phyloP scores from a whole-genome alignment of 2,888 invertebrate species.

The Ormyrus labotus region DNA sequence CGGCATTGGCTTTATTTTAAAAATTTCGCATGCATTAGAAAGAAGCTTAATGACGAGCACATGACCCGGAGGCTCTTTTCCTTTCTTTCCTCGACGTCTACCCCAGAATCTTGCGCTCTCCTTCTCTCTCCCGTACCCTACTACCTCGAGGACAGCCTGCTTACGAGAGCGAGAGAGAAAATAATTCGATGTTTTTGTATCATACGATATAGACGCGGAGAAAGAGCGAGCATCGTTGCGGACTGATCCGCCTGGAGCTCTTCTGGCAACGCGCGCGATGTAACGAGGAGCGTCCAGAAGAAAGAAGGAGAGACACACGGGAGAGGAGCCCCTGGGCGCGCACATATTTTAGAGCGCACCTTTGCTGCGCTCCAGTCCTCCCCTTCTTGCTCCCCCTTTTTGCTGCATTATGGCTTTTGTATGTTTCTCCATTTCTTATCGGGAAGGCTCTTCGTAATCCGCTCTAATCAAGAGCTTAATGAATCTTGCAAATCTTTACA shows the following conservation, averaged over 20 bases:
- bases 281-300: constrained; percentile 72
- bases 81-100: constrained; percentile 55
- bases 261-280: constrained; percentile 65
- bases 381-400: constrained; percentile 42
- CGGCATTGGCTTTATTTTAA: constrained; percentile 3
- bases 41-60: constrained; percentile 71
- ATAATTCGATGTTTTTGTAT: constrained; percentile 75
- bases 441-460: too few species aligned
- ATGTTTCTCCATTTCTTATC: too few species aligned
- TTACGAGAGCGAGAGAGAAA: constrained; percentile 61
- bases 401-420: neutral
- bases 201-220: constrained; percentile 69
- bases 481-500: too few species aligned
- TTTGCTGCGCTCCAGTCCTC: constrained; percentile 20
- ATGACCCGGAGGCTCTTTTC: constrained; percentile 60
- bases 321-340: constrained; percentile 64
- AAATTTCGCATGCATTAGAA: constrained; percentile 46
- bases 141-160: constrained; percentile 21
- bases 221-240: constrained; percentile 62
- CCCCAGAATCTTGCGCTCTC: constrained; percentile 51
- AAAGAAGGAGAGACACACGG: constrained; percentile 36
- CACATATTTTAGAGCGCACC: constrained; percentile 75
- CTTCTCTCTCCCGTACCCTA: constrained; percentile 11
- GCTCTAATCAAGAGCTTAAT: too few species aligned
- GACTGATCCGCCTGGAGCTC: constrained; percentile 65